Evolutionary conservation across 2,888 invertebrate genomes (phyloP), one percentile per base, ranked within the genome.

Genomic region (Drosophila melanosoma): DNA sequence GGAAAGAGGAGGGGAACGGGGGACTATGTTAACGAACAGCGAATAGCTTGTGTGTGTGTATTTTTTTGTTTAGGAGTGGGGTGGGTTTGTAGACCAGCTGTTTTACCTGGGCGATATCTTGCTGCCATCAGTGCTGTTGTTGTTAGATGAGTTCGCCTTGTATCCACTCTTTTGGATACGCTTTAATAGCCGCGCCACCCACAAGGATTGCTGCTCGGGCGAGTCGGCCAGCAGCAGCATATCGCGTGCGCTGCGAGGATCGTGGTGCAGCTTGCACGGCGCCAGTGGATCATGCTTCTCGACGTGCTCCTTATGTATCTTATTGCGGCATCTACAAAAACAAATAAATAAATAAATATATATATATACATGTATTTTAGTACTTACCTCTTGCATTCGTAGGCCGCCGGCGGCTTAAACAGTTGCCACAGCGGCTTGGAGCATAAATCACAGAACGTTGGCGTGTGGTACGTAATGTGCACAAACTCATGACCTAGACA

Each of bases 301-400:
- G 93, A 98, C 95, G 95, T 99, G 99, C 92, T 99, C 99, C 93
- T 98, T 97, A 94, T 99, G 99, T 91, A 99, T 97, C 95, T 99
- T 99, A 93, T 98, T 97, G 92, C 97, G 97, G 94, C 99, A 99
- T 82, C 98, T 98, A 97, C 15, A 1, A 3, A 6, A 23, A 26
- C 7, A 23, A 12, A 17, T 36, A 36, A 5, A 36, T n/a, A 5
- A 12, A 20, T n/a, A 11, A 6, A 20, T 42, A 20, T 42, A 42
- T 42, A 45, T 12, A 35, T 52, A 66, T 29, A 29, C 7, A n/a
- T 35, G 17, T 17, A 26, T 15, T 26, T 12, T 29, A 4, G 29
- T 29, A 59, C 48, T 78, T 72, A 93, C 93, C 99, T 95, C 94
- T 98, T 95, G 94, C 99, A 99, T 94, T 99, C 99, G 91, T 98